Percentiles rank a stretch among this genome's conserved stretches.
Conservation (phyloP, 1,140 invertebrate species). For the Drosophila elegans region DNA sequence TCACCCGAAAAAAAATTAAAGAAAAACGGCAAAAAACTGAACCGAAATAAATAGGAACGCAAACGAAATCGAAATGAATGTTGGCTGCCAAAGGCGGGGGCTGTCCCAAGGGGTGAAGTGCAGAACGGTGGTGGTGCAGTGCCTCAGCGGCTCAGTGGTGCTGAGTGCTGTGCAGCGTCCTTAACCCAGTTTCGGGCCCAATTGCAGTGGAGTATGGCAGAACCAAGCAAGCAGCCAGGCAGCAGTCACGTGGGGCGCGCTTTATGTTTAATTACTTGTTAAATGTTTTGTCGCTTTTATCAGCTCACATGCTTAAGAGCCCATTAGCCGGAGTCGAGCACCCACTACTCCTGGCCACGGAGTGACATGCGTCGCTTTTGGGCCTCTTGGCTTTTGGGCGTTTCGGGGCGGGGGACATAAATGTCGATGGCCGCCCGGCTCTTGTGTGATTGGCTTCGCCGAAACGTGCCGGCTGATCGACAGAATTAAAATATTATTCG, state of each 20-base stretch:
- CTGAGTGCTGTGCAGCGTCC: constrained; percentile 66
- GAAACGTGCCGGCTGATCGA: constrained; percentile 64
- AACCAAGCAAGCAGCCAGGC: constrained; percentile 22
- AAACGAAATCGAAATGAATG: constrained; percentile 64
- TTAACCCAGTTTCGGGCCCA: constrained; percentile 63
- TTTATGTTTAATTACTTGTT: constrained; percentile 83
- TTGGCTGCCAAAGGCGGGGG: constrained; percentile 65
- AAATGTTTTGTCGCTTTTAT: constrained; percentile 80
- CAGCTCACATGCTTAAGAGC: constrained; percentile 63
- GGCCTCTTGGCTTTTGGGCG: constrained; percentile 1
- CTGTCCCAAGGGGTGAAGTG: constrained; percentile 46
- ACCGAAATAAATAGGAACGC: constrained; percentile 34
- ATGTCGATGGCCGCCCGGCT: constrained; percentile 27
- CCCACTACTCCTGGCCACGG: constrained; percentile 22
- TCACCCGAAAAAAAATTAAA: constrained; percentile 57
- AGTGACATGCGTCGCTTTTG: constrained; percentile 51
- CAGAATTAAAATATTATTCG: constrained; percentile 80
- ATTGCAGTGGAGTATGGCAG: constrained; percentile 20
- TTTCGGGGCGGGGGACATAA: constrained; percentile 21
- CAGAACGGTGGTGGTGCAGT: constrained; percentile 1
- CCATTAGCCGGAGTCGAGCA: constrained; percentile 55
- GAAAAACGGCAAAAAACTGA: constrained; percentile 18
- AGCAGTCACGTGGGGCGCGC: constrained; percentile 39
- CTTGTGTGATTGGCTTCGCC: constrained; percentile 61
- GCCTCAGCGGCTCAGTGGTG: constrained; percentile 1